phyloP scores from a whole-genome alignment of 2,113 vertebrate species.

The Crypturellus undulatus region DNA sequence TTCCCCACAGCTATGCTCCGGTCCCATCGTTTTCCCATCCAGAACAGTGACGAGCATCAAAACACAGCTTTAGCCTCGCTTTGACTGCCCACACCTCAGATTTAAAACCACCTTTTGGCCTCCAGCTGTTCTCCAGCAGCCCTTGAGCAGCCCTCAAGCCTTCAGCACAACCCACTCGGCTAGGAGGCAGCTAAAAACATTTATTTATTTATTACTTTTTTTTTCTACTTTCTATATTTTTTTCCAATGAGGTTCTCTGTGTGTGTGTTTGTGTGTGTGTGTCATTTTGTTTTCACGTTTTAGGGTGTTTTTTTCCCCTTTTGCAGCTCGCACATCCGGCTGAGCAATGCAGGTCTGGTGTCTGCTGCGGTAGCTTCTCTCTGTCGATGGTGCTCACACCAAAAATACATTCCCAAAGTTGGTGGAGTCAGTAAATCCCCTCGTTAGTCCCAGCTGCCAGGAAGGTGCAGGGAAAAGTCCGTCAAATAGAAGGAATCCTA shows the following conservation, averaged over 20 bases:
- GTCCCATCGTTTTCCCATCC: background rate
- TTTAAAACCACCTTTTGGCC: background rate
- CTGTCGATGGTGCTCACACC: background rate
- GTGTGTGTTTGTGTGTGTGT: no score
- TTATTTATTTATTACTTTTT: no score
- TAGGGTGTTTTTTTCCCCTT: background rate
- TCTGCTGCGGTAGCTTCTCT: background rate
- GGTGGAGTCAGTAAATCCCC: background rate
- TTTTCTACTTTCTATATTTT: accelerated
- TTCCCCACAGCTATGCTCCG: background rate
- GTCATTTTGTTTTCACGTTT: background rate
- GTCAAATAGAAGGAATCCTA: background rate
- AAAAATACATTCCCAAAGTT: background rate
- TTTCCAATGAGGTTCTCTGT: background rate
- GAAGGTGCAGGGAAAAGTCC: background rate
- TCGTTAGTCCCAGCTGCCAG: background rate
- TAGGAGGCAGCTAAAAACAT: background rate
- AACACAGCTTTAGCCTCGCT: background rate
- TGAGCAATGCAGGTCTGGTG: background rate
- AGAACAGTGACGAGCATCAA: background rate
- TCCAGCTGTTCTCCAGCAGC: background rate
- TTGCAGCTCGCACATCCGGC: background rate
- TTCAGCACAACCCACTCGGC: background rate
- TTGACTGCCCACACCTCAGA: background rate
- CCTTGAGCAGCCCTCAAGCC: background rate